Evolutionary conservation across 2,113 vertebrate species (phyloP).

Genomic region (Sigmodon hispidus): DNA sequence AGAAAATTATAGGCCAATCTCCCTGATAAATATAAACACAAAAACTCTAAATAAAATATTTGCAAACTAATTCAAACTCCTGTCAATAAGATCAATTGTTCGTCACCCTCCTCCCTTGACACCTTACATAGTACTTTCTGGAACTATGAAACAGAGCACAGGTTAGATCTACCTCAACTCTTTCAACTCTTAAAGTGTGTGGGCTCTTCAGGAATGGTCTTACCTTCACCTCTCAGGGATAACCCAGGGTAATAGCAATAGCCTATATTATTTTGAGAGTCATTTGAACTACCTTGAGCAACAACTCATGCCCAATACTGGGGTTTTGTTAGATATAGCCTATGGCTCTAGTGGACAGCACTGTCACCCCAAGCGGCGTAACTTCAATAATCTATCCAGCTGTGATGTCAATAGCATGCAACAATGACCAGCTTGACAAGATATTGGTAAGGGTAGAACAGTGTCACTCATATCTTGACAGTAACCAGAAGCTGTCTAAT

Average conservation of each 20-base stretch:
- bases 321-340: not conserved
- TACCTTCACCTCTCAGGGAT: not conserved
- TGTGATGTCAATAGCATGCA: not conserved
- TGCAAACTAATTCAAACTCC: not conserved
- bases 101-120: not conserved
- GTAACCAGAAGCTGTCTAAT: not conserved
- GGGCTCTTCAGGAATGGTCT: not conserved
- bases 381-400: not conserved
- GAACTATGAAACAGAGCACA: not conserved
- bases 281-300: not conserved
- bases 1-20: not conserved
- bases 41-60: not conserved
- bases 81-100: not conserved
- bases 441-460: not conserved
- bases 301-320: not conserved
- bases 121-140: not conserved
- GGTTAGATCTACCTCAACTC: not conserved
- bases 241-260: not conserved
- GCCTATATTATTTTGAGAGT: not conserved
- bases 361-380: not conserved
- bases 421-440: not conserved
- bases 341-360: not conserved
- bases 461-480: not conserved
- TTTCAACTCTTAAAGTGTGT: not conserved
- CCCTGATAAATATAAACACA: not conserved